phyloP scores from a whole-genome alignment of 1,140 invertebrate genomes.

The Papilio polytes region DNA sequence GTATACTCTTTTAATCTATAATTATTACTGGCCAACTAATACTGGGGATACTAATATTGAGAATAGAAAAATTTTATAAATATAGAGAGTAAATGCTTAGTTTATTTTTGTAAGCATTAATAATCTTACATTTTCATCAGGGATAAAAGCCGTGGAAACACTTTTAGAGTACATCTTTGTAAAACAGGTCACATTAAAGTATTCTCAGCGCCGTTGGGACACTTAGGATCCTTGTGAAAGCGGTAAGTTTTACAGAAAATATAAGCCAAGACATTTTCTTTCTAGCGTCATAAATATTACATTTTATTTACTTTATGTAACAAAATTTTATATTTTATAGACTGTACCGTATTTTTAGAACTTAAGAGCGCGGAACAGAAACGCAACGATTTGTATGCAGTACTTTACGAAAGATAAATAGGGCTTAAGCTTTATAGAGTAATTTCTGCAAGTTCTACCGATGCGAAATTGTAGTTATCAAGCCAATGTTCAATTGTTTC shows the following conservation, averaged over 20 bases:
- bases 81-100: neutral
- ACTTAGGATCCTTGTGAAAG: constrained; percentile 12
- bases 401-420: neutral
- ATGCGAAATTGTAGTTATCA: neutral
- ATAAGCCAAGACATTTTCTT: neutral
- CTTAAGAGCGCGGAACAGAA: neutral
- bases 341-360: neutral
- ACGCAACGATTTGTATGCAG: neutral
- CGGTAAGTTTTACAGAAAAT: constrained; percentile 18
- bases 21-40: neutral
- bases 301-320: neutral
- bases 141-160: constrained; percentile 1
- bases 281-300: neutral
- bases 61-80: neutral
- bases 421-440: neutral
- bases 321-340: neutral
- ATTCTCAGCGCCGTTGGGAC: constrained; percentile 1
- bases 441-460: neutral
- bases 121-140: constrained; percentile 4
- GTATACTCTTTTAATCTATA: neutral
- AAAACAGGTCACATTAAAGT: constrained; percentile 23
- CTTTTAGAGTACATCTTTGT: constrained; percentile 1
- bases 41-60: no score
- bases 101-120: neutral
- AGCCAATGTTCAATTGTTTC: neutral